Evolutionary conservation across 2,888 invertebrate genomes (phyloP).

Genomic region (Callyntrura sp.): DNA sequence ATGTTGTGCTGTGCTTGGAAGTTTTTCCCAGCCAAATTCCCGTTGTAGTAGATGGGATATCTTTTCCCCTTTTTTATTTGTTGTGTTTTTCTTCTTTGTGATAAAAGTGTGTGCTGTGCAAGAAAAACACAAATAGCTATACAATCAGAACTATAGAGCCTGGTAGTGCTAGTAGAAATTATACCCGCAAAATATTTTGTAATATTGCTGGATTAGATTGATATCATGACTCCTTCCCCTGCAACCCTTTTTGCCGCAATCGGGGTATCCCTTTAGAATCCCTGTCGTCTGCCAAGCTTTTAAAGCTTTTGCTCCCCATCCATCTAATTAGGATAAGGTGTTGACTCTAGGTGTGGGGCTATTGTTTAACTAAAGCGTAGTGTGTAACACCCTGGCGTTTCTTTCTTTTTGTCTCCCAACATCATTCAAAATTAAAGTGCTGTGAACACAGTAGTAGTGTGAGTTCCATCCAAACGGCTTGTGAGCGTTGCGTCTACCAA

Average conservation of each 20-base stretch:
- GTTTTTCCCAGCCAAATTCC: constrained; percentile 36
- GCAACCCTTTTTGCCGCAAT: constrained; percentile 59
- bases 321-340: not conserved
- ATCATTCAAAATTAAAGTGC: not conserved
- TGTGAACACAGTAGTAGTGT: not conserved
- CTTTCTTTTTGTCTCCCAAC: not conserved
- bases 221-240: constrained; percentile 62
- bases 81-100: not conserved
- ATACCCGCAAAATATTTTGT: not conserved
- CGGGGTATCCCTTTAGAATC: constrained; percentile 37
- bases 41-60: constrained; percentile 12
- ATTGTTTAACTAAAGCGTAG: too few species aligned
- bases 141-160: not conserved
- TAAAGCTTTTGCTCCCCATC: too few species aligned
- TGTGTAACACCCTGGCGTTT: not conserved
- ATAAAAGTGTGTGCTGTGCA: constrained; percentile 31
- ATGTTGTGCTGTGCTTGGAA: constrained; percentile 34
- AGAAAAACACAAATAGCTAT: not conserved
- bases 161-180: not conserved
- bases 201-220: not conserved
- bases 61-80: constrained; percentile 31
- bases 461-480: not conserved
- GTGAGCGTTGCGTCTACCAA: not conserved
- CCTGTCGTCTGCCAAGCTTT: too few species aligned
- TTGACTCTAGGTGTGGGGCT: not conserved